phyloP scores from a whole-genome alignment of 1,140 invertebrate species.

The Littorina saxatilis region DNA sequence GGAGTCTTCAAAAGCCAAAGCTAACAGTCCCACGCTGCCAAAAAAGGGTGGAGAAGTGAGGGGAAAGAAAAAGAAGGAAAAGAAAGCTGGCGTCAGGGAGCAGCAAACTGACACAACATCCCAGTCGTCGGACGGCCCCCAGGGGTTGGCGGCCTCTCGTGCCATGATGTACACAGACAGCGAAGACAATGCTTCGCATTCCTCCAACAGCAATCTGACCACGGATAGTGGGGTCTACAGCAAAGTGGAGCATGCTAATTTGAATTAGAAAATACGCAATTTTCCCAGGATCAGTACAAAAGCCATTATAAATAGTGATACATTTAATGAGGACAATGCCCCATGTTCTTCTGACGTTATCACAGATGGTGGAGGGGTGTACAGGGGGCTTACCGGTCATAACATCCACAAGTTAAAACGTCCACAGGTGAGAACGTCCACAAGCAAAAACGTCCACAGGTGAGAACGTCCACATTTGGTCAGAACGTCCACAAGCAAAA shows the following conservation, averaged over 20 bases:
- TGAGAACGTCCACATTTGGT: too few species aligned
- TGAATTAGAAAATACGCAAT: neutral
- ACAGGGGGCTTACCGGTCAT: too few species aligned
- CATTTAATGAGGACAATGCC: too few species aligned
- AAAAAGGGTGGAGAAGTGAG: neutral
- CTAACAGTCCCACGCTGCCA: too few species aligned
- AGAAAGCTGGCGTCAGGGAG: neutral
- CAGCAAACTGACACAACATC: neutral
- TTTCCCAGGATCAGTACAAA: too few species aligned
- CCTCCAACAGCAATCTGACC: constrained; percentile 30
- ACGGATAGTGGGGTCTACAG: constrained; percentile 40
- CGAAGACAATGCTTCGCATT: constrained; percentile 37
- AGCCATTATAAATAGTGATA: too few species aligned
- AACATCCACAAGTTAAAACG: too few species aligned
- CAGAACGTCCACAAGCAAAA: too few species aligned
- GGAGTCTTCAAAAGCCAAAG: neutral
- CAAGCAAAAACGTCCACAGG: too few species aligned
- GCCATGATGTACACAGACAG: constrained; percentile 39
- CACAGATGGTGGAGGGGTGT: too few species aligned
- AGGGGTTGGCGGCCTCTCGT: neutral
- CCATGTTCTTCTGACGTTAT: too few species aligned
- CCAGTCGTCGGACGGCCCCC: neutral
- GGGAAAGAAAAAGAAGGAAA: neutral
- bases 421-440: too few species aligned
- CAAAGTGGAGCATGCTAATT: constrained; percentile 12